Evolutionary conservation across 2,113 vertebrate species (phyloP).

Genomic region (Patagioenas fasciata): DNA sequence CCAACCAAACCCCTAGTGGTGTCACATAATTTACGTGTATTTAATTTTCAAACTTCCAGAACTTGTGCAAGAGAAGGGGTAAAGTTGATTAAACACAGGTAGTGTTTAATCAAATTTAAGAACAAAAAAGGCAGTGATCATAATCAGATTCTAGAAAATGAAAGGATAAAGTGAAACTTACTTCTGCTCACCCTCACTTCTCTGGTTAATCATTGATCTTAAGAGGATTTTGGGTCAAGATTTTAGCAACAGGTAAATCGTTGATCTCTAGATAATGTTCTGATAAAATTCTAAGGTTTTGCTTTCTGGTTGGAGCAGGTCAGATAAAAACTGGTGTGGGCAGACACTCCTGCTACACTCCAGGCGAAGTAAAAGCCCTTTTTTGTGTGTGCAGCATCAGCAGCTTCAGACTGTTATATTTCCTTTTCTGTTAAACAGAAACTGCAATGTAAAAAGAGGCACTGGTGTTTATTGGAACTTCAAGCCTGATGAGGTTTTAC

Average conservation of each 20-base stretch:
- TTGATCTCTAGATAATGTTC: neutral
- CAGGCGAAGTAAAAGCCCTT: neutral
- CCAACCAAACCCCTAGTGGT: neutral
- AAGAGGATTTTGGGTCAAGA: neutral
- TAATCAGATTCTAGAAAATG: neutral
- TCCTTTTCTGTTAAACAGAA: conserved; percentile 20
- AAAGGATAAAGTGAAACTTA: neutral
- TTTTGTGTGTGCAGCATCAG: neutral
- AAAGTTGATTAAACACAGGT: neutral
- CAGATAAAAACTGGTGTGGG: neutral
- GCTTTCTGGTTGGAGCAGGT: neutral
- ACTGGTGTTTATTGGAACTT: conserved; percentile 25
- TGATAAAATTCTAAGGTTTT: neutral
- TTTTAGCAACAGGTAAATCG: neutral
- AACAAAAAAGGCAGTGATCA: neutral
- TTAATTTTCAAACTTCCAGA: neutral
- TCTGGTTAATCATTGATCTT: neutral
- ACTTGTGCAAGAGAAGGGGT: neutral
- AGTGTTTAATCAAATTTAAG: neutral
- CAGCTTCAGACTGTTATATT: conserved; percentile 28
- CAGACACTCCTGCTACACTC: neutral
- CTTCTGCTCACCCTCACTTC: neutral
- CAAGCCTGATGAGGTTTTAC: conserved; percentile 11
- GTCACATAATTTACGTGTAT: neutral
- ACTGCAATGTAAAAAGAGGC: conserved; percentile 58